A percentile compares a stretch with the other conserved stretches of the same genome.
phyloP scores from a whole-genome alignment of 2,113 vertebrate genomes.

The Platichthys stellatus region DNA sequence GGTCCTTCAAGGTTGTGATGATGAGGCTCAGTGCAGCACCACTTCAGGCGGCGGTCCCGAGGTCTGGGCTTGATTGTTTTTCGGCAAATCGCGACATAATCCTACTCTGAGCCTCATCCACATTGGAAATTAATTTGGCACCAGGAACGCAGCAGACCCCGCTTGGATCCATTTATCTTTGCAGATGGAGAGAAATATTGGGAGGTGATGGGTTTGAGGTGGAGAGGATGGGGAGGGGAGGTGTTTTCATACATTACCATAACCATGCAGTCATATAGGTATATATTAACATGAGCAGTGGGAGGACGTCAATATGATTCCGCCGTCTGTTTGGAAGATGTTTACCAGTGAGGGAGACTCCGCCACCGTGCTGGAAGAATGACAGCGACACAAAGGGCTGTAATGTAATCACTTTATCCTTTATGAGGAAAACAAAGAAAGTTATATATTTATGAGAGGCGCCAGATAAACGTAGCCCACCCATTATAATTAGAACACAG shows the following conservation, averaged over 20 bases:
- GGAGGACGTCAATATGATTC: constrained; percentile 44
- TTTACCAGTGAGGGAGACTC: constrained; percentile 35
- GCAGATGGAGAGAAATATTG: constrained; percentile 62
- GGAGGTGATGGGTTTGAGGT: background rate
- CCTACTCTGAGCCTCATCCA: constrained; percentile 48
- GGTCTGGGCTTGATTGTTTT: constrained; percentile 58
- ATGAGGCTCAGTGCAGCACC: constrained; percentile 53
- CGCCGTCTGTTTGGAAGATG: constrained; percentile 29
- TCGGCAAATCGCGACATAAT: constrained; percentile 59
- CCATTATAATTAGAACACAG: constrained; percentile 40
- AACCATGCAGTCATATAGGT: constrained; percentile 37
- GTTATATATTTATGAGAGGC: constrained; percentile 33
- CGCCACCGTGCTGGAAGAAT: constrained; percentile 40
- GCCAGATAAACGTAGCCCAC: constrained; percentile 1
- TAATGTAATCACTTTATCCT: constrained; percentile 61
- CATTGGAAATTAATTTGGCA: constrained; percentile 58
- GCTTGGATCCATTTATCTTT: constrained; percentile 42
- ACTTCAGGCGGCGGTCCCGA: constrained; percentile 45
- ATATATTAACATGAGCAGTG: constrained; percentile 50
- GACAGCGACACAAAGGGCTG: constrained; percentile 65
- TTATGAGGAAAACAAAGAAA: constrained; percentile 46
- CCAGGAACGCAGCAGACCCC: constrained; percentile 39
- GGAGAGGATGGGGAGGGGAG: constrained; percentile 4
- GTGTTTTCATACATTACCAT: constrained; percentile 37
- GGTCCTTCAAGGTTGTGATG: constrained; percentile 80